Base-by-base conservation (phyloP, 2,888 invertebrate species). In the Acleris emargana region DNA sequence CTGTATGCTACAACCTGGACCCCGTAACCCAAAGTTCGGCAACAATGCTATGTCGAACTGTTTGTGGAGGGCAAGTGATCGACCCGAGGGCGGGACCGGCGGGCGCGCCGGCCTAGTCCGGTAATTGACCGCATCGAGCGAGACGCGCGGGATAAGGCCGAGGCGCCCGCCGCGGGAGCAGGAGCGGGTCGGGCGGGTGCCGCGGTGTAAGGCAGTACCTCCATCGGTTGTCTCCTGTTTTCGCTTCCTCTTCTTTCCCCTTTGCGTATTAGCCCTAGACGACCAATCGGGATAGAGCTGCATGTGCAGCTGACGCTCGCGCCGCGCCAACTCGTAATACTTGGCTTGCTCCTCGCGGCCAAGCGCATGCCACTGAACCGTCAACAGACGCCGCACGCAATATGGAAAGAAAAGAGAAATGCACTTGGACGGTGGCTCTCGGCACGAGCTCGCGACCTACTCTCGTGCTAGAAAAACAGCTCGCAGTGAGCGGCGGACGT, bases 281-380 rank as follows among this genome's bases (percentile, higher is more conserved):
- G 97, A 97, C 99, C 99, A 99, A 94, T 98, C 98, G 89, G 99
- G 99, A 95, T 99, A 99, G 94, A 98, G 96, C 95, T 98, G 98
- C 97, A 98, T 97, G 95, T 99, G 99, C 92, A 98, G 96, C 95
- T 99, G 98, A 93, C 99, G 96, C 94, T 99, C 99, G 93, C 98
- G 97, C 92, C 98, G 95, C 88, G 99, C 99, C 96, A 98, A 95
- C 94, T 99, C 99, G 95, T 99, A 99, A 96, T 99, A 99, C 95
- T 99, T 99, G 94, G 98, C 97, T 95, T 99, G 99, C 94, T 99
- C 99, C 94, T 98, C 98, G 94, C 98, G 97, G 93, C 98, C 97
- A 95, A 99, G 96, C 93, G 98, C 98, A 95, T 99, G 99, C 99
- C 99, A 99, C 98, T 99, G 93, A 91, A 91, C 89, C 89, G 89